Base-by-base conservation (phyloP, 2,797 vertebrate genomes). In the Alca torda region DNA sequence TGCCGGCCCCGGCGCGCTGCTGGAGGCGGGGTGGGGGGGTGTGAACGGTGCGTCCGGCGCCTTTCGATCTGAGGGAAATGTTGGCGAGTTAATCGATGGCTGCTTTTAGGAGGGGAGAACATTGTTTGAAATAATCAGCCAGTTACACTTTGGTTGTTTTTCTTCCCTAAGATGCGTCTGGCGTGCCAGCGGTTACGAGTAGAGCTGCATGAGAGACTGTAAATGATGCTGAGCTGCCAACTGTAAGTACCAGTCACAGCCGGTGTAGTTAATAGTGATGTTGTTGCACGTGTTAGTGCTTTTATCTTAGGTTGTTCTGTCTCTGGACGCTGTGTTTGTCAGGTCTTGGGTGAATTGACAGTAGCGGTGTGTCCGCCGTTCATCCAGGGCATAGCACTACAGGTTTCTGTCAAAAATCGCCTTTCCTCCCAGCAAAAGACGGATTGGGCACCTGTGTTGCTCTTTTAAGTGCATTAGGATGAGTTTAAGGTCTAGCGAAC, bases 381-480 rank as follows among this genome's bases (percentile, higher is more conserved):
- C 0, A 2, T 9, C 14, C 21, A 8, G 30, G 3, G 2, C 1
- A 1, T 3, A 3, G 21, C 2, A 16, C 2, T 11, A 51, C 24
- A 17, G 24, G 4, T 15, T 59, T 41, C 19, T 75, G 26, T 43
- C 20, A 63, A 4, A 12, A 64, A 41, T 14, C 12, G 1, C 8
- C 6, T 28, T 77, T 26, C 5, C 33, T 64, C 41, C 14, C 39
- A 35, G 9, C 0, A 1, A 37, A 54, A 26, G 61, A n/a, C 6
- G 17, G 28, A 4, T 10, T 17, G 28, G 25, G 28, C 15, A 18
- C 7, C 31, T 50, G 13, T 46, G 30, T 30, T n/a, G 25, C 20
- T 46, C 2, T 19, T 39, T 23, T 10, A 45, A 39, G 24, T 43
- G n/a, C 8, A 7, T 24, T 28, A 15, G 31, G 15, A 9, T 7